These are phyloP conservation scores for Dryas iulia DNA, from an alignment of 1,140 invertebrate genomes.

Conservation along the genomic window DNA sequence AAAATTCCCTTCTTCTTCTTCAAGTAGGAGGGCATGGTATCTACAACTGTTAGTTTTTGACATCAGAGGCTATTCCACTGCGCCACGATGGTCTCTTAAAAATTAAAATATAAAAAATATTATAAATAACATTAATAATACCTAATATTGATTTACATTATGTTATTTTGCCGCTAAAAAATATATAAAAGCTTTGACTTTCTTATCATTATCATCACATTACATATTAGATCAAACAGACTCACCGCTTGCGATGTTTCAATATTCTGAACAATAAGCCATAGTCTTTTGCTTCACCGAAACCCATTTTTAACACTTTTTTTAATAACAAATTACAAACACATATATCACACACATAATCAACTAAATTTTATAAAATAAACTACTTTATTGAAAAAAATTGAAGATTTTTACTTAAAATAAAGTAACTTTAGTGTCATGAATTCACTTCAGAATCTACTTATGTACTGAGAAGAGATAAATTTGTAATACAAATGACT, in stretches of 20 bases:
- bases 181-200: not conserved
- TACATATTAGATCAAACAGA: not conserved
- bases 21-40: no score
- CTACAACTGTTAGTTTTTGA: no score
- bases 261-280: slow-evolving; percentile 40
- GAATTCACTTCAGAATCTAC: not conserved
- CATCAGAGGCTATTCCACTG: no score
- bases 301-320: slow-evolving; percentile 31
- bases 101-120: no score
- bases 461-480: slow-evolving; percentile 22
- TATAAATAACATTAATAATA: no score
- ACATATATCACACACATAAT: not conserved
- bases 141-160: no score
- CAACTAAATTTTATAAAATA: not conserved
- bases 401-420: no score
- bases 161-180: no score
- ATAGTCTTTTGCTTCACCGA: slow-evolving; percentile 32
- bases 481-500: slow-evolving; percentile 25
- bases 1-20: no score
- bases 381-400: no score
- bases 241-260: slow-evolving; percentile 38
- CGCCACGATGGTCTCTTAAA: no score
- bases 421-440: not conserved
- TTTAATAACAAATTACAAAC: not conserved
- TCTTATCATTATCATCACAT: not conserved